phyloP scores from a whole-genome alignment of 2,797 vertebrate species.

The Nothura maculosa region DNA sequence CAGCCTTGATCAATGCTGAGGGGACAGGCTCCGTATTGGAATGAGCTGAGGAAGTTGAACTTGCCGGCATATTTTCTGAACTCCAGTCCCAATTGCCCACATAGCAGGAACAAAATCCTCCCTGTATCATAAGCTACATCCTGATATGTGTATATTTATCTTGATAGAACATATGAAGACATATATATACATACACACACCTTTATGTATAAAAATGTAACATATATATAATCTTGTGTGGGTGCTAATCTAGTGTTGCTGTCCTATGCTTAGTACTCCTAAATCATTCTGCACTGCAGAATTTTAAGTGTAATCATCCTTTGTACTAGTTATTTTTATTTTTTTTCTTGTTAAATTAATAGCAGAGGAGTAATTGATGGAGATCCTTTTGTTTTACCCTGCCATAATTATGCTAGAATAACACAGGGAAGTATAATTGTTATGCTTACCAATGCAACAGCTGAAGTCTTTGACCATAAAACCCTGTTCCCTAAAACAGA shows the following conservation, averaged over 20 bases:
- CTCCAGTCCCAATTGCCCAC: neutral
- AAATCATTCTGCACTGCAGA: neutral
- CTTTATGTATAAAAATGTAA: too few relatives aligned
- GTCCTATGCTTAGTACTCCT: rapidly evolving
- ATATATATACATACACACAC: too few relatives aligned
- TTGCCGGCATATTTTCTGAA: neutral
- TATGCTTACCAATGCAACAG: too few relatives aligned
- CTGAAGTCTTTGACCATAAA: neutral
- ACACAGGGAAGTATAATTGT: neutral
- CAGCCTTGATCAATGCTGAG: neutral
- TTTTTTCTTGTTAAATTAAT: neutral
- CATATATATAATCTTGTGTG: neutral
- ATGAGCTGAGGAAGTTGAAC: neutral
- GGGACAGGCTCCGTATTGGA: neutral
- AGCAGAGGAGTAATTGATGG: neutral
- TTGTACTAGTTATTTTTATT: neutral
- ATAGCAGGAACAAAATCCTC: neutral
- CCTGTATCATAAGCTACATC: neutral
- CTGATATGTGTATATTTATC: neutral
- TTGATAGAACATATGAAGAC: neutral
- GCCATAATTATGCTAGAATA: neutral
- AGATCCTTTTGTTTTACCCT: neutral
- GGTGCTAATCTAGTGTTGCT: neutral
- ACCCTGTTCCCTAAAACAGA: neutral
- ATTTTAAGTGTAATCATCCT: neutral